Evolutionary conservation across 2,113 vertebrate species (phyloP), one percentile per base, ranked within the genome.

Genomic region (Bambusicola thoracicus): DNA sequence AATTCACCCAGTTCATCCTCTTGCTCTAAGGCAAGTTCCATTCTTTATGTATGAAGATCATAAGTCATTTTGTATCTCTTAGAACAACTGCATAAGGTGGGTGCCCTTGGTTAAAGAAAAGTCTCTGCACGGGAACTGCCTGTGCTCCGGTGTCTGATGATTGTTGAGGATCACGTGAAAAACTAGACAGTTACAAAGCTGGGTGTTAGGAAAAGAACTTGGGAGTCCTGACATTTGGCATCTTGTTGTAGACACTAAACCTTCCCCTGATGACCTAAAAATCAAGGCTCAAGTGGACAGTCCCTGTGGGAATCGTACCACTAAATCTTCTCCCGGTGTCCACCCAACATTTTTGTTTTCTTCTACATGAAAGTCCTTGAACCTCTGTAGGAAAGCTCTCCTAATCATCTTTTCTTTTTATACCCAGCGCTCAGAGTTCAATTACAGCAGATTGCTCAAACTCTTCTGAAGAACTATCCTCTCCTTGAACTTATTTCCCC

Each of bases 41-140:
- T 14, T 74, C 41, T 22, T 56, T 32, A 46, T 49, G 0, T 17
- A 10, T 20, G 58, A 66, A 41, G 11, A 67, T n/a, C 4, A 0
- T 22, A 46, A 63, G 61, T 20, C 32, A 17, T 34, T 81, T 78
- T 5, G 0, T 58, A 36, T 40, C 41, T 66, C 11, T 24, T 13
- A 49, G 25, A 44, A 66, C 27, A 49, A 11, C 18, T 8, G 7
- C 40, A 66, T 55, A 34, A 48, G 36, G 13, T 53, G 36, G 80
- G 14, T 1, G 2, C 15, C 32, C 49, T 69, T 53, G 16, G 18
- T 58, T 38, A 32, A 44, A 34, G 5, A 36, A 82, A 34, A 34
- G 13, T 74, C 40, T 81, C 66, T 70, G 44, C 12, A 29, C 17
- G 46, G 63, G 32, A 75, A 1, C n/a, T 58, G n/a, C 9, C 29